Evolutionary conservation across 2,113 vertebrate species (phyloP), one percentile per base, ranked within the genome.

Genomic region (Bostrychus sinensis): DNA sequence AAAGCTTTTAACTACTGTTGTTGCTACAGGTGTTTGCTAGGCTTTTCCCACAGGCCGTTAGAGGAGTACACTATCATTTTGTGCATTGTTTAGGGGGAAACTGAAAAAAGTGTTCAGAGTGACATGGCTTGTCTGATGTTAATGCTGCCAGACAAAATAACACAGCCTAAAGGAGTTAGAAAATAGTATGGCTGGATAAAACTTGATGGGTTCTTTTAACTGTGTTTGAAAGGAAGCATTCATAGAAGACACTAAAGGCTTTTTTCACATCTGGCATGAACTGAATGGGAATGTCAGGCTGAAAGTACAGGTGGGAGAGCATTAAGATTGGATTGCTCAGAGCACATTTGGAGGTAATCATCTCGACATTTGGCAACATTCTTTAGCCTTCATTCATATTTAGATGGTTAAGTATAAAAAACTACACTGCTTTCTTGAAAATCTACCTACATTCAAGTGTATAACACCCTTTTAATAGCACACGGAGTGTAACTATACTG

Each of bases 1-100:
- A 83, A 84, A 81, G 86, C 82, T 86, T 86, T 86, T 87, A 83
- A 88, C 74, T 53, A 32, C 65, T 82, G 81, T 89, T 86, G 84
- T 82, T 89, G 68, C 77, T 72, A 70, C 82, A 87, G 80, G 84
- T 88, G 86, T 83, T 81, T 76, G 58, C 60, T 75, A 66, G 79
- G 61, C 70, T 43, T 70, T 62, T 58, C 48, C 55, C 68, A 42
- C 25, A 42, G 39, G 75, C 39, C 48, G 48, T 66, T 34, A 5
- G 16, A n/a, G 43, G 62, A 74, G 66, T 20, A 55, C 48, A 66
- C 41, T 36, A 34, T 46, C 28, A 45, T 76, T 58, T 56, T 78
- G 70, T 81, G 70, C 58, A 73, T 12, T 59, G 38, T 78, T 70
- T 56, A 32, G 28, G 45, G 28, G 16, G 42, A 66, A 81, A 53